Evolutionary conservation across 2,797 vertebrate genomes (phyloP).

Genomic region (Neosalanx taihuensis): DNA sequence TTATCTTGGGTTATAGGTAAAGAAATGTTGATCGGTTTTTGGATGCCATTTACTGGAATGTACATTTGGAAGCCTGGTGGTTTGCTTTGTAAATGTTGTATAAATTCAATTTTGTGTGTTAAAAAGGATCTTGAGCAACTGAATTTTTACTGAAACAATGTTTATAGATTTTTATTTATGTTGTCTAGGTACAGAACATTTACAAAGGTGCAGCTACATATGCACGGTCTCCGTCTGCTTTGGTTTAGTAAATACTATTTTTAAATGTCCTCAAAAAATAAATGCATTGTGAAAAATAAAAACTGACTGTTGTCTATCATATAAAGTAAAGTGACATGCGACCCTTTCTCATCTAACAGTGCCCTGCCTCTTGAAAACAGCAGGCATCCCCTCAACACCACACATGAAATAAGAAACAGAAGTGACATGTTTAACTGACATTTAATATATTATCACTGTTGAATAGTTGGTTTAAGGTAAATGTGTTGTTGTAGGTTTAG

Average conservation of each 20-base stretch:
- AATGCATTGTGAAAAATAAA: slow-evolving; percentile 57
- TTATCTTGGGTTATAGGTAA: background rate
- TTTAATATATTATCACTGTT: background rate
- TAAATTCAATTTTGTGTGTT: slow-evolving; percentile 58
- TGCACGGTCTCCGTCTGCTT: slow-evolving; percentile 63
- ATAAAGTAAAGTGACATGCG: background rate
- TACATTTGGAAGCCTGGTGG: slow-evolving; percentile 36
- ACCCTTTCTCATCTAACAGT: background rate
- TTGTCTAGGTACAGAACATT: slow-evolving; percentile 61
- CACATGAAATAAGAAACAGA: background rate
- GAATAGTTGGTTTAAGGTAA: background rate
- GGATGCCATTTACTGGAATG: slow-evolving; percentile 47
- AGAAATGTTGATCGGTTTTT: background rate
- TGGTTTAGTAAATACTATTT: slow-evolving; percentile 70
- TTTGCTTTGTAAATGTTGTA: slow-evolving; percentile 65
- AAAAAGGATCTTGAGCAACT: slow-evolving; percentile 43
- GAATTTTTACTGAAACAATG: slow-evolving; percentile 64
- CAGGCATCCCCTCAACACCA: background rate
- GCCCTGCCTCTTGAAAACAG: background rate
- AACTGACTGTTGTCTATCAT: background rate
- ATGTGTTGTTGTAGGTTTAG: background rate
- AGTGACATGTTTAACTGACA: background rate
- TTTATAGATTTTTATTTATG: slow-evolving; percentile 77
- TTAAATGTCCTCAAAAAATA: slow-evolving; percentile 68
- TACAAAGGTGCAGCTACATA: slow-evolving; percentile 53